phyloP scores from a whole-genome alignment of 1,140 invertebrate genomes.

The Bombus turneri region DNA sequence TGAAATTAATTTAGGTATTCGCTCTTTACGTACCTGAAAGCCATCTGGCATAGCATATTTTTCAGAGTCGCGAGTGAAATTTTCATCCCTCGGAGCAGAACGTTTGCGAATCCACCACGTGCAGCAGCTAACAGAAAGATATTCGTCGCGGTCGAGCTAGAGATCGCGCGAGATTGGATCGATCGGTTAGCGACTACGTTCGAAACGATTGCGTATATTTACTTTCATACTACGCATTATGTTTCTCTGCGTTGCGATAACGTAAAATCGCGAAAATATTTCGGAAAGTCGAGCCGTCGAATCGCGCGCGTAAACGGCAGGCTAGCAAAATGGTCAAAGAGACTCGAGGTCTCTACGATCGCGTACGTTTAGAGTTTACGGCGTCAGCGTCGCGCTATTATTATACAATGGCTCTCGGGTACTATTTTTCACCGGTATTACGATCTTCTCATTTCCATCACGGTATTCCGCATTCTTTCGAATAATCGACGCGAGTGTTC shows the following conservation, averaged over 20 bases:
- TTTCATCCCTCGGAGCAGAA: slow-evolving; percentile 39
- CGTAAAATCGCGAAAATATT: slow-evolving; percentile 3
- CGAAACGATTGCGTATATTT: background rate
- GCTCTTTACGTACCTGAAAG: slow-evolving; percentile 76
- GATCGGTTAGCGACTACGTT: background rate
- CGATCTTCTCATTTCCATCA: slow-evolving; percentile 12
- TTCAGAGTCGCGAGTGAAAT: slow-evolving; percentile 51
- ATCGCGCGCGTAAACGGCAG: background rate
- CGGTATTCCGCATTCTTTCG: background rate
- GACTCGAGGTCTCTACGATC: background rate
- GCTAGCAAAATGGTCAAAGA: background rate
- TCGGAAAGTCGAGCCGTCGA: background rate
- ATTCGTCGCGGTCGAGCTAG: background rate
- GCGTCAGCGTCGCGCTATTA: background rate
- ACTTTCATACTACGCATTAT: background rate
- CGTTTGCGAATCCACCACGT: slow-evolving; percentile 5
- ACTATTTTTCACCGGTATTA: slow-evolving; percentile 1
- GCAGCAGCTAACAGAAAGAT: background rate
- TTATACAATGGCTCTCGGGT: slow-evolving; percentile 26
- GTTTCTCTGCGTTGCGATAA: background rate
- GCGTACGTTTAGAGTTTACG: background rate
- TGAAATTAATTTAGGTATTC: slow-evolving; percentile 62
- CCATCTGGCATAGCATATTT: slow-evolving; percentile 66
- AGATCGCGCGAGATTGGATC: slow-evolving; percentile 14
- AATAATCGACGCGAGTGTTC: background rate